Conservation (phyloP, 2,797 vertebrate species). For the Gouania willdenowi region DNA sequence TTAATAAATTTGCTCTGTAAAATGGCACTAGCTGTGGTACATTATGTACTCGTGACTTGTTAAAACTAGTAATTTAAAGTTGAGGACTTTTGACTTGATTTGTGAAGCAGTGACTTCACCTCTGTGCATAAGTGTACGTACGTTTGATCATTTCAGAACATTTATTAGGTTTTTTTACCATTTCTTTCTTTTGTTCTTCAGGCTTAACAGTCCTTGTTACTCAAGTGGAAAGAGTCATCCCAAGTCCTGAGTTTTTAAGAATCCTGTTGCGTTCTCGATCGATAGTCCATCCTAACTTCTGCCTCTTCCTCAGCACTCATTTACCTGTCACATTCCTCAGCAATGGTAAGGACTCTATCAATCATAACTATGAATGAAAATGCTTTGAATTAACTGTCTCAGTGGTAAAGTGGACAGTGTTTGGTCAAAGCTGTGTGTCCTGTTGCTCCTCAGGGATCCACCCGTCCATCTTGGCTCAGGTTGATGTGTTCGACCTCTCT, state of each 20-base stretch:
- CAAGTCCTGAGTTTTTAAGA: conserved; percentile 55
- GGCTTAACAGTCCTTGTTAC: conserved; percentile 75
- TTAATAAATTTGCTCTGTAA: too few species aligned
- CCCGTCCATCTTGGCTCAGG: conserved; percentile 63
- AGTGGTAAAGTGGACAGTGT: too few species aligned
- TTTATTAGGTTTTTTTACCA: not conserved
- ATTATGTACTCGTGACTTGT: too few species aligned
- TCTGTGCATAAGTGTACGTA: too few species aligned
- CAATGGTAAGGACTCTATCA: conserved; percentile 68
- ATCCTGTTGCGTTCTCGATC: conserved; percentile 45
- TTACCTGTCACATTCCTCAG: conserved; percentile 64
- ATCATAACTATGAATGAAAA: too few species aligned
- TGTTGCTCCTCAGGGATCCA: conserved; percentile 66
- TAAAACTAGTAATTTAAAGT: too few species aligned
- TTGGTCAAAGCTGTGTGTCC: conserved; percentile 6
- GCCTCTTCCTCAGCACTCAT: conserved; percentile 75
- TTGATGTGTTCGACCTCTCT: conserved; percentile 78
- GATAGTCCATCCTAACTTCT: conserved; percentile 61
- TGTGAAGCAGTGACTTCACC: too few species aligned
- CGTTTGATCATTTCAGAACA: too few species aligned
- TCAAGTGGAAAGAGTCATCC: conserved; percentile 61
- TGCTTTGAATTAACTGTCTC: too few species aligned
- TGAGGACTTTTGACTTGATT: too few species aligned
- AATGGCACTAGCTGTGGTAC: too few species aligned
- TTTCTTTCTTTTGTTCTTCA: conserved; percentile 22